Evolutionary conservation across 2,113 vertebrate genomes (phyloP).

Genomic region (Proterorhinus semilunaris): DNA sequence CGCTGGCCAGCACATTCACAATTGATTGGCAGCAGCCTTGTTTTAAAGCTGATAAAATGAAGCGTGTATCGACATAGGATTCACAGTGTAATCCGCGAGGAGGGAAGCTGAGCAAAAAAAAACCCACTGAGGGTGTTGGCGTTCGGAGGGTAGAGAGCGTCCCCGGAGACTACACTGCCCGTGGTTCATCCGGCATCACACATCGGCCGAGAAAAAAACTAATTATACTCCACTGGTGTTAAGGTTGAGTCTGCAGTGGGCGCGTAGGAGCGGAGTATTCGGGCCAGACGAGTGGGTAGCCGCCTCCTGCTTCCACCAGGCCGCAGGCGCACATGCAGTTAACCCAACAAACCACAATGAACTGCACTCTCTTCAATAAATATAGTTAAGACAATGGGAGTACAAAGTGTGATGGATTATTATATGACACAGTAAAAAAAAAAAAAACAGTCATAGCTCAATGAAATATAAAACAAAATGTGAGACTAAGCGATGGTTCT

Average conservation of each 20-base stretch:
- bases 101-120: constrained; percentile 18
- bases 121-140: constrained; percentile 25
- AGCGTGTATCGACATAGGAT: constrained; percentile 42
- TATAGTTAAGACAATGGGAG: not conserved
- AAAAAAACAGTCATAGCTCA: not conserved
- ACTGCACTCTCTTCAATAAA: not conserved
- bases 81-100: constrained; percentile 38
- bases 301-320: constrained; percentile 4
- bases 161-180: not conserved
- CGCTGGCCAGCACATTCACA: constrained; percentile 27
- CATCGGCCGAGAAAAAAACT: constrained; percentile 12
- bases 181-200: constrained; percentile 22
- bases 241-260: constrained; percentile 8
- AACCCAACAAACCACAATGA: constrained; percentile 6
- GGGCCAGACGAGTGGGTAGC: constrained; percentile 31
- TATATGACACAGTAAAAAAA: not conserved
- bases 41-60: constrained; percentile 30
- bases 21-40: constrained; percentile 52
- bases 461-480: no score
- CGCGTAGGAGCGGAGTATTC: constrained; percentile 9
- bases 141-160: constrained; percentile 7
- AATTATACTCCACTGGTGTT: constrained; percentile 26
- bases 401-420: not conserved
- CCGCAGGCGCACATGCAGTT: not conserved
- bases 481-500: no score